Evolutionary conservation across 2,888 invertebrate species (phyloP), one percentile per base, ranked within the genome.

Genomic region (Pachycephus smyrnensis): DNA sequence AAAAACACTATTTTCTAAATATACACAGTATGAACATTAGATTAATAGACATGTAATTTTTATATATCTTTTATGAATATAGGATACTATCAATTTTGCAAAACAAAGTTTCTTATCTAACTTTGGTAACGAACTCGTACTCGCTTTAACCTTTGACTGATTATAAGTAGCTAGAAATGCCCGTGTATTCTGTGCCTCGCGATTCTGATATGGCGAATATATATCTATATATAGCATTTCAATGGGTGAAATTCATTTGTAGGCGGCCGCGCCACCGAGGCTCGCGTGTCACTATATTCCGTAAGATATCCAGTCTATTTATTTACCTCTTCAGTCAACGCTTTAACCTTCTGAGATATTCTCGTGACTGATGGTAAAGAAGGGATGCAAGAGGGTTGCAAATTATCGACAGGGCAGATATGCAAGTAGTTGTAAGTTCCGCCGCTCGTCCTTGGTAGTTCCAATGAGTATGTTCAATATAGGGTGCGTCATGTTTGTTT

Each of bases 321-420:
- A n/a, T n/a, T n/a, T n/a, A n/a, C n/a, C n/a, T n/a, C n/a, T n/a
- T n/a, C n/a, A n/a, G n/a, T n/a, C n/a, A n/a, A n/a, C 40, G 4
- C 23, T 55, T 23, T 55, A 55, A 55, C 40, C 40, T 55, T 6
- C 23, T 23, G 40, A 55, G 40, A 55, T 15, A 55, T 55, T 55
- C 9, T 55, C 2, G 12, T 73, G 31, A 73, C 77, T 40, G 77
- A 33, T 32, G 77, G 77, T 77, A 77, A 77, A 15, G 77, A 75
- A 77, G 77, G 75, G 69, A 75, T 15, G 73, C 37, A 40, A 12
- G 1, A 69, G 31, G 32, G 30, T 71, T n/a, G 75, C 37, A 30
- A 33, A 69, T 69, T 76, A 76, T 36, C 76, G 71, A 30, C 71
- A 32, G 32, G 12, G 32, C 32, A 32, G 71, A 32, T 71, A 32